Base-by-base conservation (phyloP, 2,888 invertebrate genomes). In the Choreutis nemorana region DNA sequence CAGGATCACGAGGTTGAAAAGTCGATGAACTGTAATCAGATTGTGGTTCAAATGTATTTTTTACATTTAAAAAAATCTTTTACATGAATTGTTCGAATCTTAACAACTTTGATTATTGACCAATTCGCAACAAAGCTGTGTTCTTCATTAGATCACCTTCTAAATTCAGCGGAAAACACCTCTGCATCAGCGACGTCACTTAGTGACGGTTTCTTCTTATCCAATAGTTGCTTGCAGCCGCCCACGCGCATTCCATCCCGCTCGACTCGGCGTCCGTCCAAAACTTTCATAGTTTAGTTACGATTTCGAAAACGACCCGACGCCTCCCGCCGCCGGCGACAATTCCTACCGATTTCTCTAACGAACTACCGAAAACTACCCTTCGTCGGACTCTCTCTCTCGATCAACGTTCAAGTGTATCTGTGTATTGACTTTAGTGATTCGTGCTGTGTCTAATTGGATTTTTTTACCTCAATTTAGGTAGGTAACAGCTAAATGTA, bases 261-360 rank as follows among this genome's bases (percentile, higher is more conserved):
- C 63, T 64, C 70, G 63, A 71, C 70, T 72, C 71, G 78, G 77
- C 71, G 44, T 39, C 40, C 42, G 46, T 75, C 78, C 78, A 77
- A 75, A 50, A 62, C 64, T 73, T 71, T 68, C 72, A 65, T 73
- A 78, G 77, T 78, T 75, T 78, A 77, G 78, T 77, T 75, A 75
- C 78, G 77, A 78, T 75, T 77, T 70, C 78, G 78, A 78, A 77
- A 78, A 78, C 78, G 78, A 78, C 72, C 78, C 78, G 78, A 77
- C 78, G 75, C 72, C 75, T 77, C 68, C 68, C 73, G 68, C 72
- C 73, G 77, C 77, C 75, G 78, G 73, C 71, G 71, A 72, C 57
- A 56, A 58, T 46, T 41, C 60, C 50, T 53, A 48, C 61, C 65
- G 66, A 66, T 60, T 61, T 63, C 66, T 66, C 63, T 46, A 40